Evolutionary conservation across 2,888 invertebrate genomes (phyloP), one percentile per base, ranked within the genome.

Genomic region (Rutpela maculata): DNA sequence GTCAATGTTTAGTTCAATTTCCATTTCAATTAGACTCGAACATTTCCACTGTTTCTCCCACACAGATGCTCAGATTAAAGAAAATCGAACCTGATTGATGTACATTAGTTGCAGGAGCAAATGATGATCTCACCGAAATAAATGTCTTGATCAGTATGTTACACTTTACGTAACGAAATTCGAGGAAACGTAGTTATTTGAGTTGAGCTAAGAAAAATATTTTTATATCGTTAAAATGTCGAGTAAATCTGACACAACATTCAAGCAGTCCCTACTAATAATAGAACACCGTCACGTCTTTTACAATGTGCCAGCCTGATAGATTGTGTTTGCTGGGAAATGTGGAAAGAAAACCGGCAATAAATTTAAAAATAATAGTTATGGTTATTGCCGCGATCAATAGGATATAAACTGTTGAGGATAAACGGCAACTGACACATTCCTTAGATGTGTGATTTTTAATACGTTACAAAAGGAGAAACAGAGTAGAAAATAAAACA

Each of bases 281-380:
- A 65, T 31, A 65, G 65, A 65, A 65, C 38, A 18, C 65, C 65
- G 38, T 67, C 66, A 43, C 66, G 66, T 67, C 66, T 43, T 50
- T 50, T 43, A 67, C 50, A 67, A 67, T 55, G 50, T 43, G 66
- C 50, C 10, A 67, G 55, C 11, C 66, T 50, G 66, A 67, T 67
- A 31, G 50, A 50, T 50, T 68, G 31, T 50, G 50, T 22, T 22
- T 18, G 50, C 50, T 12, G 66, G 18, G 43, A 56, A 68, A 56
- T 17, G 19, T 26, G 35, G 57, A 59, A 69, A 59, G 59, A 35
- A 56, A 19, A 18, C 17, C 35, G 17, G 65, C 35, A 35, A 17
- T 69, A 69, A 69, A 56, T 68, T 68, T 68, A 57, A 57, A 68
- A 69, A 69, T 35, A 69, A 59, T 69, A 35, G 69, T 69, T 57